phyloP scores from a whole-genome alignment of 2,113 vertebrate genomes.

The Antechinus stuartii region DNA sequence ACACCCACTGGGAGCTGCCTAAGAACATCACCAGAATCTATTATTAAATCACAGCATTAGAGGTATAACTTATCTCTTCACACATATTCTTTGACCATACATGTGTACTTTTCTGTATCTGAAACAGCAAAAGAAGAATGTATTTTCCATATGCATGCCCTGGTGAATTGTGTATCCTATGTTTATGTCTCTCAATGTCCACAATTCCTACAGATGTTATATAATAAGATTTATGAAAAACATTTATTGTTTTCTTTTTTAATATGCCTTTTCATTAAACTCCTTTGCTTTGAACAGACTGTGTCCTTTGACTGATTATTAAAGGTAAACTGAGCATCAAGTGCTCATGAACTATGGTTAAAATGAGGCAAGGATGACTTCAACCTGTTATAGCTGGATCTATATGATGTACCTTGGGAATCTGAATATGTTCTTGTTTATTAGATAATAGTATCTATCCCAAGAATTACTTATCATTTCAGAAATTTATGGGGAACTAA shows the following conservation, averaged over 20 bases:
- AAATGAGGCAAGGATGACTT: neutral
- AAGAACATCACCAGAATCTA: neutral
- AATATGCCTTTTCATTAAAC: neutral
- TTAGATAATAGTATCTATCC: neutral
- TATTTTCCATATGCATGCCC: neutral
- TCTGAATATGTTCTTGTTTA: neutral
- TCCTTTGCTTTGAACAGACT: neutral
- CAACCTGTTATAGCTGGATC: neutral
- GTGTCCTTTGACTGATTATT: neutral
- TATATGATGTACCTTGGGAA: neutral
- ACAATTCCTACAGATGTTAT: neutral
- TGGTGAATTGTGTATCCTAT: neutral
- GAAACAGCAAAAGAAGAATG: too few species aligned
- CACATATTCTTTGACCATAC: neutral
- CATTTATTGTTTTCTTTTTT: neutral
- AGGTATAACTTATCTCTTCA: neutral
- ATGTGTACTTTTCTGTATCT: neutral
- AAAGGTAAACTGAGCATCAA: neutral
- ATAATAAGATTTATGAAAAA: neutral
- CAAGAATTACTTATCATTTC: neutral
- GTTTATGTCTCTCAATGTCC: neutral
- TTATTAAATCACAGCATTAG: neutral
- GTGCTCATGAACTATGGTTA: neutral
- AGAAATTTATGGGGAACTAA: neutral
- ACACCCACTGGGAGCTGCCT: neutral